phyloP scores from a whole-genome alignment of 1,140 invertebrate species.

The Mylabris phalerata region DNA sequence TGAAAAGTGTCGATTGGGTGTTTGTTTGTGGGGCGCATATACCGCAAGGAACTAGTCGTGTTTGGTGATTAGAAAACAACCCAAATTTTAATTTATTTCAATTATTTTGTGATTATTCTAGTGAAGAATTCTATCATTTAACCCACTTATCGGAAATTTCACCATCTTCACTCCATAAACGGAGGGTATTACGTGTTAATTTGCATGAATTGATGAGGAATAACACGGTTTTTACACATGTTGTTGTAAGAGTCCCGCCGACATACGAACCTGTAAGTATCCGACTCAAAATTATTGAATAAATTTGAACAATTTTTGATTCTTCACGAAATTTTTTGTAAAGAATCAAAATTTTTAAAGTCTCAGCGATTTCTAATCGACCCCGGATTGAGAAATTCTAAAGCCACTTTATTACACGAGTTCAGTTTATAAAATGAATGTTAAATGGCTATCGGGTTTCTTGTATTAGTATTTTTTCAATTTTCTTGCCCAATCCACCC shows the following conservation, averaged over 20 bases:
- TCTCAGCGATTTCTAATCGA: no score
- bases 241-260: conserved; percentile 60
- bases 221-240: conserved; percentile 57
- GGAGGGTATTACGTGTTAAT: conserved; percentile 55
- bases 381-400: no score
- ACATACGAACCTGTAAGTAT: conserved; percentile 50
- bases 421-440: no score
- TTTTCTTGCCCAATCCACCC: no score
- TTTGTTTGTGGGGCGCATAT: conserved; percentile 59
- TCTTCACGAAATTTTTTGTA: no score
- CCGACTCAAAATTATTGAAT: no score
- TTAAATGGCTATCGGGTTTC: no score
- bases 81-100: not conserved
- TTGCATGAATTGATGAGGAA: conserved; percentile 51
- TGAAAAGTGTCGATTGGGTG: conserved; percentile 62
- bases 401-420: no score
- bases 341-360: no score
- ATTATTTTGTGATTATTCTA: conserved; percentile 33
- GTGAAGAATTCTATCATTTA: conserved; percentile 57
- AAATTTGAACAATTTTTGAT: no score
- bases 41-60: conserved; percentile 46
- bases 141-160: conserved; percentile 53
- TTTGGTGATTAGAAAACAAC: conserved; percentile 50
- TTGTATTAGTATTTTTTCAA: no score
- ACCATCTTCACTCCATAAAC: conserved; percentile 43